These are phyloP conservation scores for Nasalis larvatus DNA, from an alignment of 2,113 vertebrate genomes.

Conservation along the genomic window DNA sequence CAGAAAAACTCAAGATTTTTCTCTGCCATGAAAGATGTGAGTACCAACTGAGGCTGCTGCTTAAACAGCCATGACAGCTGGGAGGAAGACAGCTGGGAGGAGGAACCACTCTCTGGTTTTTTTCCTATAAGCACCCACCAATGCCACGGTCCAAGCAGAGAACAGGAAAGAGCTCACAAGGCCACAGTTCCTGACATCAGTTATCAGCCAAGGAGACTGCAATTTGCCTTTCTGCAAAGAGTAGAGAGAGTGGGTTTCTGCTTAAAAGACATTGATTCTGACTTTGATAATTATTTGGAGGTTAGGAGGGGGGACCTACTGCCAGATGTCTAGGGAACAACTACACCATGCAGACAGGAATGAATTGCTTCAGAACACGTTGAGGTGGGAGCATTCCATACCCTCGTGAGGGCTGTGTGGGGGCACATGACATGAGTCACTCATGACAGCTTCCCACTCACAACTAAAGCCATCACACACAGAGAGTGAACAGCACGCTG, in stretches of 20 bases:
- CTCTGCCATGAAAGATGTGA: constrained; percentile 43
- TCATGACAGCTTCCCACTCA: constrained; percentile 26
- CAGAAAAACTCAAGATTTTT: constrained; percentile 39
- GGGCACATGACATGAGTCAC: constrained; percentile 42
- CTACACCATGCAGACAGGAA: background rate
- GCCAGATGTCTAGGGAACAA: background rate
- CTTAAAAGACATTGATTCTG: constrained; percentile 39
- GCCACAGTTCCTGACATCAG: background rate
- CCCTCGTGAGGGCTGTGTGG: background rate
- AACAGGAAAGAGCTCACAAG: background rate
- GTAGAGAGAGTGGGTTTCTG: background rate
- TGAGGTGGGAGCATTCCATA: background rate
- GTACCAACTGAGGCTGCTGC: background rate
- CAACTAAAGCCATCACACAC: background rate
- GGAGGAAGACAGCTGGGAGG: background rate
- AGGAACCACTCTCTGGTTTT: background rate
- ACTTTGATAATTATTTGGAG: constrained; percentile 32
- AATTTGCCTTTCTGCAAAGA: constrained; percentile 54
- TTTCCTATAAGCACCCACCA: background rate
- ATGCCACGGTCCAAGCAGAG: background rate
- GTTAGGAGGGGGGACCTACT: background rate
- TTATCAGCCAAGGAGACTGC: background rate
- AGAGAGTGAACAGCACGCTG: background rate
- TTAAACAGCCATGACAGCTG: background rate
- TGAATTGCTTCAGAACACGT: background rate